These are phyloP conservation scores for Philypnodon macrostomus DNA, from an alignment of 2,797 vertebrate genomes.

Conservation along the genomic window DNA sequence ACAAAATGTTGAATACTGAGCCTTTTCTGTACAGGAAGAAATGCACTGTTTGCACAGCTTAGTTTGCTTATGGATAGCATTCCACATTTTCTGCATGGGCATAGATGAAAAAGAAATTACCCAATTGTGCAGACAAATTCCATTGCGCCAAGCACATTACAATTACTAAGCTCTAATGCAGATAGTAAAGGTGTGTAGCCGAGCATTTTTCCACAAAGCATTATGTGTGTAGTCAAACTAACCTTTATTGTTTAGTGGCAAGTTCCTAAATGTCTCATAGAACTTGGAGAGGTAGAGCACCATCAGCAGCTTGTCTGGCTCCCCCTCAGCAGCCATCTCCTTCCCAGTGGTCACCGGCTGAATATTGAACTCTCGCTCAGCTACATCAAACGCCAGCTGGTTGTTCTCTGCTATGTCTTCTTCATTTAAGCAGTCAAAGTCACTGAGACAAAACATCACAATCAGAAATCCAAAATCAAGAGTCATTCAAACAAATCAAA, in stretches of 20 bases:
- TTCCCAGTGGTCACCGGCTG: slow-evolving; percentile 88
- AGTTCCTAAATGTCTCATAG: slow-evolving; percentile 88
- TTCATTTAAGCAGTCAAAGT: slow-evolving; percentile 86
- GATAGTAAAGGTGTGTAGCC: neutral
- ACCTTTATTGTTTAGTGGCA: slow-evolving; percentile 78
- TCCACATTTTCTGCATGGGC: slow-evolving; percentile 14
- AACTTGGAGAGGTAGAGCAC: slow-evolving; percentile 96
- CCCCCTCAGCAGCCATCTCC: slow-evolving; percentile 81
- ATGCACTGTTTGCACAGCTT: slow-evolving; percentile 17
- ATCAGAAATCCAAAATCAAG: neutral
- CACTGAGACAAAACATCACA: slow-evolving; percentile 65
- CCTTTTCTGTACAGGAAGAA: neutral
- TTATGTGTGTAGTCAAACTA: slow-evolving; percentile 15
- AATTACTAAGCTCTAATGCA: no score
- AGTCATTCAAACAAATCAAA: neutral
- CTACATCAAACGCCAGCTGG: slow-evolving; percentile 90
- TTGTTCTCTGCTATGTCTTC: slow-evolving; percentile 86
- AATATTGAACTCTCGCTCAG: slow-evolving; percentile 88
- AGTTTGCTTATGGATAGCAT: slow-evolving; percentile 11
- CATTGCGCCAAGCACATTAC: neutral
- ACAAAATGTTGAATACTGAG: neutral
- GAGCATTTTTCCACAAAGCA: neutral
- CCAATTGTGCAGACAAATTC: neutral
- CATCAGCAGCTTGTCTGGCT: slow-evolving; percentile 93
- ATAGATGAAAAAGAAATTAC: neutral